A percentile compares a stretch with the other conserved stretches of the same genome.
phyloP scores from a whole-genome alignment of 2,113 vertebrate genomes.

The Charadrius vociferus region DNA sequence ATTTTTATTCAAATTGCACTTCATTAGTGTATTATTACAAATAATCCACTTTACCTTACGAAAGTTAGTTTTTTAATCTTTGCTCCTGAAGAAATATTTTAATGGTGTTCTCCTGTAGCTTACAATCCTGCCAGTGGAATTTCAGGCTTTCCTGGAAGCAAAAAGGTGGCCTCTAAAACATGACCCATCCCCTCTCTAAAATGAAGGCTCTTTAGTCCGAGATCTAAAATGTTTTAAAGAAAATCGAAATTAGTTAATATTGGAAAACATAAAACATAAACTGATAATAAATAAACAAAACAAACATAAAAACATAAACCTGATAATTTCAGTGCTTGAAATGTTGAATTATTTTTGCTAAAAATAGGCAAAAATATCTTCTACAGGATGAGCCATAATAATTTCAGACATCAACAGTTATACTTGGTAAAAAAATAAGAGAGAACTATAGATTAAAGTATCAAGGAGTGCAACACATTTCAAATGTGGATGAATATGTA shows the following conservation, averaged over 20 bases:
- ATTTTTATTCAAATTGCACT: not conserved
- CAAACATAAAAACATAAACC: not conserved
- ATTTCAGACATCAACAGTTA: not conserved
- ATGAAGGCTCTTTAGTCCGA: not conserved
- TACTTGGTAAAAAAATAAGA: not conserved
- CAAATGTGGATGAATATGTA: not conserved
- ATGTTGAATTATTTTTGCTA: not conserved
- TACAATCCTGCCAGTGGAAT: not conserved
- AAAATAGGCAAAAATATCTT: not conserved
- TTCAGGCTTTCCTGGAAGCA: not conserved
- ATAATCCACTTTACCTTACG: not conserved
- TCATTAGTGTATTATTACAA: not conserved
- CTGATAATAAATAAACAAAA: not conserved
- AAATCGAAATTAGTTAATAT: not conserved
- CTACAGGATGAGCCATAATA: accelerated
- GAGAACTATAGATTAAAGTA: not conserved
- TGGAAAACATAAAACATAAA: not conserved
- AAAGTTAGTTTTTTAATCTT: not conserved
- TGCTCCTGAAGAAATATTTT: not conserved
- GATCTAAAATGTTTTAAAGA: not conserved
- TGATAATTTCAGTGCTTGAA: not conserved
- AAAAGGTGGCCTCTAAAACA: not conserved
- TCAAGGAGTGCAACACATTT: not conserved
- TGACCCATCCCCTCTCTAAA: not conserved
- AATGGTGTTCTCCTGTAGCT: not conserved